Base-by-base conservation (phyloP, 2,113 vertebrate genomes). In the Platysternon megacephalum region DNA sequence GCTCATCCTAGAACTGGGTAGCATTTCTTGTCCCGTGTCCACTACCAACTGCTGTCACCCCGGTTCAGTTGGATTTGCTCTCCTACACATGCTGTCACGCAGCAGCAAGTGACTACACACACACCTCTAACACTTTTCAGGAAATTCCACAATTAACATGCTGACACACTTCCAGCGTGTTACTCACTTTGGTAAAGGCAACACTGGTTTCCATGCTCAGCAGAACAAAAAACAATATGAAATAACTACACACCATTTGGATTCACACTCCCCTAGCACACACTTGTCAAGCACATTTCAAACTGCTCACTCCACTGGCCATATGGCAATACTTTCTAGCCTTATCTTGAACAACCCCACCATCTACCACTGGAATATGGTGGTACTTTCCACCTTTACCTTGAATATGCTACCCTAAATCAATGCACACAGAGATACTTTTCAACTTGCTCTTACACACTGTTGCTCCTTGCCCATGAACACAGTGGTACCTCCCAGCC, bases 371-470 rank as follows among this genome's bases (percentile, higher is more conserved):
- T 0, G 53, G 8, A 6, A 0, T 6, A 2, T 0, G 11, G 21
- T 16, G 80, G 61, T 11, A 3, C 26, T 72, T 78, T 74, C 1
- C 1, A 14, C 9, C 56, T 53, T 82, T 28, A 39, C 42, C 12
- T 2, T 12, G 42, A 85, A 4, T 4, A 56, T 2, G 2, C 49
- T 44, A 61, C 5, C 6, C 46, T 81, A 7, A 22, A 28, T 14
- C 39, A 3, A 32, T 2, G 0, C 1, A n/a, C 0, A 2, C 0
- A 72, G 84, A 24, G 22, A 35, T n/a, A 0, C 46, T 76, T 79
- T 42, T 80, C 88, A 44, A 28, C 13, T 3, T 0, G 1, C 6
- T 42, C 79, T 53, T 76, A 2, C 32, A 56, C 1, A 1, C 19
- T 21, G 79, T 90, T 85, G 39, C 85, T 61, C 76, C 42, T 81